Evolutionary conservation across 2,797 vertebrate species (phyloP), one percentile per base, ranked within the genome.

Genomic region (Erpetoichthys calabaricus): DNA sequence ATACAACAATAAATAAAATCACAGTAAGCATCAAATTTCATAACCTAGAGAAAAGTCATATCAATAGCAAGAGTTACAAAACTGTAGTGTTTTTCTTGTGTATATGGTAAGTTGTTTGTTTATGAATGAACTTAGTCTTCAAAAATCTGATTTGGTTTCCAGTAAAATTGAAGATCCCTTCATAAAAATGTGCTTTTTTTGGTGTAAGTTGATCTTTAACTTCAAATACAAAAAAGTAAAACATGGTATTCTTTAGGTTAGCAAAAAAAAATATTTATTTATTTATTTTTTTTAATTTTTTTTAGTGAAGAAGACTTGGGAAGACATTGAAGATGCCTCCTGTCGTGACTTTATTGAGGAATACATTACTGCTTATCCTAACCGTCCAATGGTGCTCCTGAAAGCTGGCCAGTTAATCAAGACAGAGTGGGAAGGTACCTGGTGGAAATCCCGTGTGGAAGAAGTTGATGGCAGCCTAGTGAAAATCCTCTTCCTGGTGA

Each of bases 381-480:
- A 96, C 80, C 78, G 96, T 1, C 96, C 95, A n/a, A 99, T 98
- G 96, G 96, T 99, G n/a, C 83, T 99, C 52, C 83, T 99, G 1
- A 99, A 99, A 75, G 89, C 75, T 0, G 89, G 90, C 6, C 95
- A 99, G 74, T 87, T 94, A 44, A 99, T 98, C 70, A 98, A 98
- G 78, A 99, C 96, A 0, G 94, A 98, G 66, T 99, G 95, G 96
- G 96, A 99, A 59, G 96, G 96, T 5, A 98, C 92, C 0, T 99
- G 96, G 96, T 99, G 96, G 96, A 94, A 91, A 67, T 98, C 95
- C 63, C 86, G 90, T 3, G 94, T 99, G 55, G 96, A 99, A 59
- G 96, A 99, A 63, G 95, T 99, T 64, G 96, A 99, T 0, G 91
- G 94, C 60, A 98, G 95, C 65, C 77, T 99, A 43, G 96, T 99